Percentiles rank a stretch among this genome's conserved stretches.
These are phyloP conservation scores for Drosophila micromelanica DNA, from an alignment of 1,140 invertebrate species.

Conservation along the genomic window DNA sequence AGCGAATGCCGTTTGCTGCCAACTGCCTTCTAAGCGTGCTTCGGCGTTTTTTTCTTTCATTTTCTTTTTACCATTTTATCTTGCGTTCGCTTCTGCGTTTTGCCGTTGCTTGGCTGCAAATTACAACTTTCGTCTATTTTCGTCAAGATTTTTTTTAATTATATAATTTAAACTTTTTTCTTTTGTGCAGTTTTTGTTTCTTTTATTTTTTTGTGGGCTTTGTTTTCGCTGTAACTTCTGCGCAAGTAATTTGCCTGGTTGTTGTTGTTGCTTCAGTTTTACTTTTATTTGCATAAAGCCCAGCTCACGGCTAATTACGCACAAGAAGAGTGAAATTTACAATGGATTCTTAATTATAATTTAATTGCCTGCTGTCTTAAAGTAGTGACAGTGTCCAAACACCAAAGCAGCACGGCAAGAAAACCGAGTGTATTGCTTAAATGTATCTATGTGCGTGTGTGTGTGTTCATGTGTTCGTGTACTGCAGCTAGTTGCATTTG, in stretches of 20 bases:
- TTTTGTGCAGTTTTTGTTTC: constrained; percentile 26
- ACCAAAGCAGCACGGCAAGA: neutral
- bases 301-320: constrained; percentile 65
- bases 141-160: constrained; percentile 83
- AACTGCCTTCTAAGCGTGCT: constrained; percentile 63
- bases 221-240: constrained; percentile 63
- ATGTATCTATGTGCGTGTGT: constrained; percentile 6
- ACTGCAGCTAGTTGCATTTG: constrained; percentile 29
- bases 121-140: constrained; percentile 83
- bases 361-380: constrained; percentile 53
- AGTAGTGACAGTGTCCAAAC: neutral
- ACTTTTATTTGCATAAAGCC: constrained; percentile 77
- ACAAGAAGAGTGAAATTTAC: constrained; percentile 69
- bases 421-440: neutral
- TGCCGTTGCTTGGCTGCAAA: constrained; percentile 55
- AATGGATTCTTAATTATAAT: constrained; percentile 79
- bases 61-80: constrained; percentile 4
- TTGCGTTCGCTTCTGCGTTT: constrained; percentile 15
- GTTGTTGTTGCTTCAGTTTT: constrained; percentile 60
- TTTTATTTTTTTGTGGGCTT: constrained; percentile 29
- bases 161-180: constrained; percentile 79
- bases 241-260: constrained; percentile 31
- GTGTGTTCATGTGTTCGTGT: neutral
- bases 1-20: constrained; percentile 32
- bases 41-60: constrained; percentile 31